These are phyloP conservation scores for Chaetura pelagica DNA, from an alignment of 2,113 vertebrate genomes.

Conservation along the genomic window DNA sequence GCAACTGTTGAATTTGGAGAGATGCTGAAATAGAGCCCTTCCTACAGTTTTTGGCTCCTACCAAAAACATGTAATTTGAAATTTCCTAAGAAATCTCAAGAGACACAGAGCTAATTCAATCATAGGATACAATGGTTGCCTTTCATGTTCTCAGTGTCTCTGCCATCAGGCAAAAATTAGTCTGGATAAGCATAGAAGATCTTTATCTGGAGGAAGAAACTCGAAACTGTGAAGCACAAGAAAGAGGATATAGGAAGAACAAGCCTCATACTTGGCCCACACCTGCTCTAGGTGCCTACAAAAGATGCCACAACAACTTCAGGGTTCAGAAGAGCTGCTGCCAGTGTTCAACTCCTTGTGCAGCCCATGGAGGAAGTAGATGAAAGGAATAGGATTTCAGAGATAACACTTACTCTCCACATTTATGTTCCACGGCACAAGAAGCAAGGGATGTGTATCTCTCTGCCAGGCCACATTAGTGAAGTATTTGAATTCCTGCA, in stretches of 20 bases:
- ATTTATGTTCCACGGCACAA: background rate
- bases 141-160: slow-evolving; percentile 10
- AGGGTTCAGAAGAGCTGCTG: background rate
- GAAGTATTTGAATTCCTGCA: background rate
- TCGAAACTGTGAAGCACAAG: background rate
- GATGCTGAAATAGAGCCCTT: slow-evolving; percentile 5
- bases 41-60: slow-evolving; percentile 27
- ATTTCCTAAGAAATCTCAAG: slow-evolving; percentile 29
- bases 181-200: slow-evolving; percentile 1
- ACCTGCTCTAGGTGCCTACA: background rate
- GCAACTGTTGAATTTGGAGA: background rate
- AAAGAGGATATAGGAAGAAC: background rate
- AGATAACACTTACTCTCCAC: background rate
- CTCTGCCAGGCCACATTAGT: background rate
- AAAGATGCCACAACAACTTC: background rate
- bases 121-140: background rate
- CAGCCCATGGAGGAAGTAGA: background rate
- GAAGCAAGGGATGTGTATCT: background rate
- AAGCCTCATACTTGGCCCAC: background rate
- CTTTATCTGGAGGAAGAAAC: background rate
- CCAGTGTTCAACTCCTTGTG: background rate
- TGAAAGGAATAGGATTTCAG: background rate
- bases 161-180: slow-evolving; percentile 23
- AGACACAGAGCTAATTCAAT: slow-evolving; percentile 14
- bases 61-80: background rate